Evolutionary conservation across 2,797 vertebrate genomes (phyloP), one percentile per base, ranked within the genome.

Genomic region (Chromobotia macracanthus): DNA sequence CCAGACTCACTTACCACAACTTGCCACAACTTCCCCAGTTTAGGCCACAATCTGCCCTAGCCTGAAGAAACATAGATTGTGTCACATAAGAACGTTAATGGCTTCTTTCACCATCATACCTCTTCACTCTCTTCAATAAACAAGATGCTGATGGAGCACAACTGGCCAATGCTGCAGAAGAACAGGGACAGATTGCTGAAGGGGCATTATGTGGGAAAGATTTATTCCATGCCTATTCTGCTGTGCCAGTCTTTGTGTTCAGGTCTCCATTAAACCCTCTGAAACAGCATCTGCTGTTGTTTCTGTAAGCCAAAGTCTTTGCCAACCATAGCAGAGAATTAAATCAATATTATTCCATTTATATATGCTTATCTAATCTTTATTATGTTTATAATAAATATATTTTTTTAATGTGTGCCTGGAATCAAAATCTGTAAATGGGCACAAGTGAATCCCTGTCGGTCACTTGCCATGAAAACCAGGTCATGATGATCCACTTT

Each of bases 171-270:
- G 48, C 35, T 79, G 23, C 50, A 55, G 60, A 79, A 79, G 48
- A 72, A 79, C 18, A 16, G 77, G 23, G 69, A 48, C 77, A 79
- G 69, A 79, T 65, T 58, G 77, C 68, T 65, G 69, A 79, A 72
- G 35, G 69, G 68, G 61, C 60, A 65, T 72, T 79, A 66, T 66
- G 68, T 65, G 38, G 50, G 77, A 46, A 21, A 18, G 61, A 56
- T 72, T 65, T 55, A 66, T 72, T 68, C 55, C 9, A 41, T 41
- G 68, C 25, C 21, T 56, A 61, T 58, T 51, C 66, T 63, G 38
- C 53, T 55, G 35, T 72, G 77, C 35, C 61, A 66, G 69, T 79
- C 77, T 72, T 64, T 78, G 56, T 71, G 31, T 53, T 71, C 46
- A 78, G 56, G 63, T 51, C 76, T 71, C 46, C 21, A 53, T 71